Evolutionary conservation across 2,113 vertebrate species (phyloP).

Genomic region (Blennius ocellaris): DNA sequence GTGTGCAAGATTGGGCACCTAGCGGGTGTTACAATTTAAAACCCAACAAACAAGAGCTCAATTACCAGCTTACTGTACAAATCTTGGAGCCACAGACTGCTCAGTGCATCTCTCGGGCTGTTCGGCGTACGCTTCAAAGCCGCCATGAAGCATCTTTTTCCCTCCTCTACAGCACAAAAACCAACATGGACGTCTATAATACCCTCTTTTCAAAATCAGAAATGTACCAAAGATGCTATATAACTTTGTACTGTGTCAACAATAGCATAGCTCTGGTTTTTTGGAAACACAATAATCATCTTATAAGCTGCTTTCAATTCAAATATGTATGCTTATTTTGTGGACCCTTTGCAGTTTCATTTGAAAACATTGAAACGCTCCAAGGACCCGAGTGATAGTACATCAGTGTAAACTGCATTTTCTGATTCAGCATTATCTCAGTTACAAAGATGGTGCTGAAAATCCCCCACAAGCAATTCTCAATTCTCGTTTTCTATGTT

Average conservation of each 20-base stretch:
- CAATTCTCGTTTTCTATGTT: constrained; percentile 43
- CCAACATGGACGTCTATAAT: constrained; percentile 30
- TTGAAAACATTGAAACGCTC: constrained; percentile 48
- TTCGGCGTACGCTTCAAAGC: constrained; percentile 20
- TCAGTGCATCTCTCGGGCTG: constrained; percentile 18
- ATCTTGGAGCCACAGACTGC: constrained; percentile 34
- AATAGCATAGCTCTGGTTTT: constrained; percentile 33
- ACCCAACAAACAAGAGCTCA: constrained; percentile 49
- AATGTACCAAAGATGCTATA: constrained; percentile 10
- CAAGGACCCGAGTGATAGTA: constrained; percentile 19
- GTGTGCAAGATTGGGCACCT: constrained; percentile 9
- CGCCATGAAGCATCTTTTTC: constrained; percentile 1
- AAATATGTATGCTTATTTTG: constrained; percentile 37
- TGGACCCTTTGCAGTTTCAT: constrained; percentile 22
- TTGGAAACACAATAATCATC: constrained; percentile 48
- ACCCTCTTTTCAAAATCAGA: constrained; percentile 12
- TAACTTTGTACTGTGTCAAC: constrained; percentile 24
- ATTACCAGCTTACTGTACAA: constrained; percentile 46
- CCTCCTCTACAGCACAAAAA: constrained; percentile 13
- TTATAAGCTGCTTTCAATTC: constrained; percentile 30
- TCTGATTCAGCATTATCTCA: constrained; percentile 66
- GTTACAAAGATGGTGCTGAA: constrained; percentile 33
- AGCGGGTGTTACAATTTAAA: constrained; percentile 32
- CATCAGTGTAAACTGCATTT: constrained; percentile 32
- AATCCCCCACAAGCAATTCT: constrained; percentile 53